These are phyloP conservation scores for Heteromurus nitidus DNA, from an alignment of 2,888 invertebrate species.

Conservation along the genomic window DNA sequence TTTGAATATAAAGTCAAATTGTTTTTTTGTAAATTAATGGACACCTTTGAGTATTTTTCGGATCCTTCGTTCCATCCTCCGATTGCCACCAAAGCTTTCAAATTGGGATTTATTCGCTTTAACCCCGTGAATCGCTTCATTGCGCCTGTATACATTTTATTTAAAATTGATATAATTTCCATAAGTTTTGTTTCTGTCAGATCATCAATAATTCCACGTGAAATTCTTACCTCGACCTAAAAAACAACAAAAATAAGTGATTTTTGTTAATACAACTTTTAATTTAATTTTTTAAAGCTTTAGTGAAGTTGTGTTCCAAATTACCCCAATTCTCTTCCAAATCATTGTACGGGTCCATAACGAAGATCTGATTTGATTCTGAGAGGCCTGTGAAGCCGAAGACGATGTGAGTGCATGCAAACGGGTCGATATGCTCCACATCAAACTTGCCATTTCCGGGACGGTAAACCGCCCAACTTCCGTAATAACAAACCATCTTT, in stretches of 20 bases:
- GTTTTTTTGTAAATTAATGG: too few species aligned
- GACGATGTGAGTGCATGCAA: slow-evolving; percentile 75
- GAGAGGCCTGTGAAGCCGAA: slow-evolving; percentile 84
- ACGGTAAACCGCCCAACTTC: slow-evolving; percentile 86
- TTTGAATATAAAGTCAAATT: too few species aligned
- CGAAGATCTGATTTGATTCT: slow-evolving; percentile 75
- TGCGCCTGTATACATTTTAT: too few species aligned
- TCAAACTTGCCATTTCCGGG: slow-evolving; percentile 81
- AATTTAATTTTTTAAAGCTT: too few species aligned
- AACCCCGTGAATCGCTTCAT: slow-evolving; percentile 75
- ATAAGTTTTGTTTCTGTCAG: too few species aligned
- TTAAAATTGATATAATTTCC: too few species aligned
- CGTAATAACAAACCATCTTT: slow-evolving; percentile 84
- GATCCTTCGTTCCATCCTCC: slow-evolving; percentile 79
- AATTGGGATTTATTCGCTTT: slow-evolving; percentile 74
- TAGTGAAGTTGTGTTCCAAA: too few species aligned
- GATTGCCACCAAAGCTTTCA: slow-evolving; percentile 75
- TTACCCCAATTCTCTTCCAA: slow-evolving; percentile 80
- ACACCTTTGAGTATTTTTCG: slow-evolving; percentile 78
- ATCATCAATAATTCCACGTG: too few species aligned
- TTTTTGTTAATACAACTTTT: not conserved
- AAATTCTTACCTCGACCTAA: slow-evolving; percentile 28
- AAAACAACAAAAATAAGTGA: not conserved
- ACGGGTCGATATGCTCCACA: slow-evolving; percentile 76
- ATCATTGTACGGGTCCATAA: slow-evolving; percentile 77